These are phyloP conservation scores for Drosophila diplacantha DNA, from an alignment of 2,888 invertebrate species.

Conservation along the genomic window DNA sequence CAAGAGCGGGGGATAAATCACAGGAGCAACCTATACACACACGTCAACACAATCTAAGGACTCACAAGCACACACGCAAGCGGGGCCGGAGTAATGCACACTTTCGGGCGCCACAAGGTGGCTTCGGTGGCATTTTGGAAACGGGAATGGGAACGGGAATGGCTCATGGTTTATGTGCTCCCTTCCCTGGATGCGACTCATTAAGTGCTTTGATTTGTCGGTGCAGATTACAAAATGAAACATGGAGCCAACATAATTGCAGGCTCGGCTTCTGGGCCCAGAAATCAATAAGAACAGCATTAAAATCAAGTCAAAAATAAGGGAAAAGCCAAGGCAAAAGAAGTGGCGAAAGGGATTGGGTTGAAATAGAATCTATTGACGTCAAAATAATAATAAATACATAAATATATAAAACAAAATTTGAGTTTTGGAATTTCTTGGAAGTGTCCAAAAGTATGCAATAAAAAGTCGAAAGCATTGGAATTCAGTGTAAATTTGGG, in stretches of 20 bases:
- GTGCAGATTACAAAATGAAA: slow-evolving; percentile 44
- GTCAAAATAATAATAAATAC: neutral
- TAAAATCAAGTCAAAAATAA: neutral
- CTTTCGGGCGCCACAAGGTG: slow-evolving; percentile 23
- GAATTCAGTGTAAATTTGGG: neutral
- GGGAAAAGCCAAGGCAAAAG: no score
- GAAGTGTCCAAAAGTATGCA: neutral
- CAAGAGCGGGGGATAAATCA: slow-evolving; percentile 33
- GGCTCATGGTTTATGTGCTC: slow-evolving; percentile 8
- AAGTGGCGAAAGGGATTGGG: neutral
- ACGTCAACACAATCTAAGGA: slow-evolving; percentile 7
- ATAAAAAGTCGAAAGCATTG: neutral
- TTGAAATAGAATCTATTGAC: neutral
- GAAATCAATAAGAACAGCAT: slow-evolving; percentile 3
- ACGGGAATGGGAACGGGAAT: neutral
- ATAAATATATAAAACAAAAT: no score
- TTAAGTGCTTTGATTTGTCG: slow-evolving; percentile 37
- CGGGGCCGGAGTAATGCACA: slow-evolving; percentile 14
- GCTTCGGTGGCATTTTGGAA: slow-evolving; percentile 12
- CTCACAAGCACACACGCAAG: neutral
- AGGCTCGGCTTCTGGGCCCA: neutral
- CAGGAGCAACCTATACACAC: slow-evolving; percentile 25
- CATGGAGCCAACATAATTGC: slow-evolving; percentile 41
- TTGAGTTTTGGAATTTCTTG: neutral
- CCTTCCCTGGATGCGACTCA: slow-evolving; percentile 22